Percentiles rank a stretch among this genome's conserved stretches.
Evolutionary conservation across 1,140 invertebrate species (phyloP).

Genomic region (Ephestia elutella): DNA sequence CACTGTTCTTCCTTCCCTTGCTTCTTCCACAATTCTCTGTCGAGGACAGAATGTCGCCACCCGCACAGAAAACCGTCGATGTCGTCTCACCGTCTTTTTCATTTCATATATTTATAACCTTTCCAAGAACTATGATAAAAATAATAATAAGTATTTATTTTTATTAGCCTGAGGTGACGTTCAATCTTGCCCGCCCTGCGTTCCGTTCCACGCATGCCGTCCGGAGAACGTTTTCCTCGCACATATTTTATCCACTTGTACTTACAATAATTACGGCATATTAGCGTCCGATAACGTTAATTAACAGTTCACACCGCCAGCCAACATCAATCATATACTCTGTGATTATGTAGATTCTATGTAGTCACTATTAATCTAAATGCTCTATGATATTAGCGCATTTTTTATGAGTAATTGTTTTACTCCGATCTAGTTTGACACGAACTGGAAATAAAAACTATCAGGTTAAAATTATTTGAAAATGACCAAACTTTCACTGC

Average conservation of each 20-base stretch:
- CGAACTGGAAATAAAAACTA: too few species aligned
- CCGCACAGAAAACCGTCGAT: too few species aligned
- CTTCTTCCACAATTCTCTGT: too few species aligned
- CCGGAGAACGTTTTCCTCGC: neutral
- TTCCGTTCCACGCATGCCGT: neutral
- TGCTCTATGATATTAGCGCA: conserved; percentile 21
- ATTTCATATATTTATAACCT: too few species aligned
- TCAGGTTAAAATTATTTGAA: too few species aligned
- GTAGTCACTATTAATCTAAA: conserved; percentile 23
- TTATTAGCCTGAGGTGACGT: neutral
- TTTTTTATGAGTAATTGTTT: conserved; percentile 12
- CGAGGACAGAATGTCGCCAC: too few species aligned
- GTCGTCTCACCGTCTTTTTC: too few species aligned
- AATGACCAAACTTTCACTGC: too few species aligned
- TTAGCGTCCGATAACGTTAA: conserved; percentile 29
- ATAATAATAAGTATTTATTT: too few species aligned
- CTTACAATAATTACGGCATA: conserved; percentile 26
- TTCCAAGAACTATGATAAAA: too few species aligned
- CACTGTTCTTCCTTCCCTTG: too few species aligned
- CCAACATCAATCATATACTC: conserved; percentile 30
- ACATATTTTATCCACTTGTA: neutral
- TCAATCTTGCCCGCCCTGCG: neutral
- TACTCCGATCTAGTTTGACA: too few species aligned
- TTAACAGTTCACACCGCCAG: conserved; percentile 23
- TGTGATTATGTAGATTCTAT: conserved; percentile 22